These are phyloP conservation scores for Galeopterus variegatus DNA, from an alignment of 2,113 vertebrate species.

Conservation along the genomic window DNA sequence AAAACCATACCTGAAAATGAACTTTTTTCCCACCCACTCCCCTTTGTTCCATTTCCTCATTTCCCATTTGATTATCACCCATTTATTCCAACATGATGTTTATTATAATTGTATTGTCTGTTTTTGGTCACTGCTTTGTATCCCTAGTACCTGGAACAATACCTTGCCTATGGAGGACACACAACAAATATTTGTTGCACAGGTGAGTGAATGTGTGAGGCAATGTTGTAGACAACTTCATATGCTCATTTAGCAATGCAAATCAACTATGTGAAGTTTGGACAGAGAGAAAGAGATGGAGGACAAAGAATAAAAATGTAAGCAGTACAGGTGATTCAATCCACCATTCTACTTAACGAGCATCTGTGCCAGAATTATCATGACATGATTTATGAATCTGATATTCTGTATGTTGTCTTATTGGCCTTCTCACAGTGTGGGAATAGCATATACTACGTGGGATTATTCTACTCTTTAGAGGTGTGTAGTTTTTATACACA, in stretches of 20 bases:
- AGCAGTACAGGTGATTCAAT: background rate
- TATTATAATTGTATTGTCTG: background rate
- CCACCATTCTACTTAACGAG: background rate
- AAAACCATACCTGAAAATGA: background rate
- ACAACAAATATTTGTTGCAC: background rate
- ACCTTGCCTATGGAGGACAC: background rate
- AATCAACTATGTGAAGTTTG: background rate
- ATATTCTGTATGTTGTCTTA: background rate
- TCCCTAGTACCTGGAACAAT: background rate
- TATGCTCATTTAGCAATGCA: background rate
- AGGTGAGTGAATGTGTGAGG: background rate
- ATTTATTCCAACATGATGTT: background rate
- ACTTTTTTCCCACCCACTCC: background rate
- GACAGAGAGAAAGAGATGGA: background rate
- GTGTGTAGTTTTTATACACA: background rate
- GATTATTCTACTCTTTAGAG: background rate
- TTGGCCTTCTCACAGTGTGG: background rate
- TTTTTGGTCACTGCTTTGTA: background rate
- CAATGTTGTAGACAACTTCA: background rate
- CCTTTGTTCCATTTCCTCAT: background rate
- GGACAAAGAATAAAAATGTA: background rate
- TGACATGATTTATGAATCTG: too few species aligned
- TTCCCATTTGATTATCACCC: background rate
- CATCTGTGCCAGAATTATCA: background rate
- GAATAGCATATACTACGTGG: too few species aligned